Percentiles rank a stretch among this genome's conserved stretches.
Evolutionary conservation across 2,797 vertebrate genomes (phyloP).

Genomic region (Percopsis omiscomaycus): DNA sequence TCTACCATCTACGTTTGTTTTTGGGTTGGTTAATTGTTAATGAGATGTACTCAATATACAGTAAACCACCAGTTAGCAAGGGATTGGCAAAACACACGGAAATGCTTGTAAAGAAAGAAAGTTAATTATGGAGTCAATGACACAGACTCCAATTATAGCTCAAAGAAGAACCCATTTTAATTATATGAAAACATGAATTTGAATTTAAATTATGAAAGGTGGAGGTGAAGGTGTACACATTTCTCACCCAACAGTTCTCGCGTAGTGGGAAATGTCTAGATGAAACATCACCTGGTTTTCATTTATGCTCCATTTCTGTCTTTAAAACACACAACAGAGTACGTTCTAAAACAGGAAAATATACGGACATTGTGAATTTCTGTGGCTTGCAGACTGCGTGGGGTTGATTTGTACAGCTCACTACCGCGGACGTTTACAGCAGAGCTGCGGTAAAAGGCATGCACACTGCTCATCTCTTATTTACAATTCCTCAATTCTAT

Average conservation of each 20-base stretch:
- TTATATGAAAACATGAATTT: too few species aligned
- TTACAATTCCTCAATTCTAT: not conserved
- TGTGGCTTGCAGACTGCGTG: constrained; percentile 16
- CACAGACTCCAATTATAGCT: constrained; percentile 5
- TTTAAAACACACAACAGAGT: too few species aligned
- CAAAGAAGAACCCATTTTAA: too few species aligned
- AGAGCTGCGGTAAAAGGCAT: constrained; percentile 1
- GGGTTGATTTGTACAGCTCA: constrained; percentile 6
- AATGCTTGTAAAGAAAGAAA: too few species aligned
- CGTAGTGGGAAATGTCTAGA: not conserved
- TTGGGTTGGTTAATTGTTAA: not conserved
- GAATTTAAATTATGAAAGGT: not conserved
- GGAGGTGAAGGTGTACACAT: not conserved
- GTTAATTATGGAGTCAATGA: not conserved
- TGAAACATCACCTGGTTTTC: too few species aligned
- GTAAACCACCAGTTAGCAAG: not conserved
- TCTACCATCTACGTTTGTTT: too few species aligned
- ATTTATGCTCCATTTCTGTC: too few species aligned
- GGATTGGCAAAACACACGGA: not conserved
- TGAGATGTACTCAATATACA: constrained; percentile 1
- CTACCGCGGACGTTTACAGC: constrained; percentile 2
- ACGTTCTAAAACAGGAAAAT: constrained; percentile 11
- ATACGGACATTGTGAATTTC: constrained; percentile 20
- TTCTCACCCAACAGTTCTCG: not conserved
- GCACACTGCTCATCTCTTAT: constrained; percentile 1